Evolutionary conservation across 1,140 invertebrate species (phyloP), one percentile per base, ranked within the genome.

Genomic region (Papilio aristodemus): DNA sequence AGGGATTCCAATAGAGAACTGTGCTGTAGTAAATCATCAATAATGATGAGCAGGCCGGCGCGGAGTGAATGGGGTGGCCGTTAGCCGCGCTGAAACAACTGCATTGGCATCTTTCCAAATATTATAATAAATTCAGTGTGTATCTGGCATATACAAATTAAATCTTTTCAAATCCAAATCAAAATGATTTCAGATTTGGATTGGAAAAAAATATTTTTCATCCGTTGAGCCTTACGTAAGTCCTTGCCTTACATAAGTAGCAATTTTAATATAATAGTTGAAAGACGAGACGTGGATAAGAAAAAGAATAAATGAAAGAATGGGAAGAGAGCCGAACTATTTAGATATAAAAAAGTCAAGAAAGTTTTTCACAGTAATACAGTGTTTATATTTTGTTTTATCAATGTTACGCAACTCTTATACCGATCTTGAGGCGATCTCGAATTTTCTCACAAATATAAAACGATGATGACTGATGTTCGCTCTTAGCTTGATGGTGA

Each of bases 61-160:
- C 1, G 7, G 17, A 10, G 19, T 10, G 14, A 54, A 54, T 54
- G 46, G 46, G 22, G 17, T 54, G 19, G 46, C 46, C 46, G 22
- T 54, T 54, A 54, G 17, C 46, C 46, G 11, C 19, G 46, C 19
- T 54, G 22, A 10, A 54, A 54, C 46, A 54, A 54, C 46, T 54
- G 46, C 46, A 54, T 54, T 54, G 46, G 46, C 46, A 22, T 0
- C 10, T 25, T 0, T 22, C 46, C 46, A 54, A 54, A 17, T 7
- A 17, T 9, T 46, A 17, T 54, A 54, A 54, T 54, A 54, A 22
- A 54, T 54, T 25, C 46, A n/a, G n/a, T n/a, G n/a, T n/a, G n/a
- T 17, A 22, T 32, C 27, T 25, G 10, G 22, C 19, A 22, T 10
- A 54, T 54, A 54, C 11, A 9, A 54, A 54, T 54, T 54, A 10